These are phyloP conservation scores for Dryococelus australis DNA, from an alignment of 2,888 invertebrate genomes.

Conservation along the genomic window DNA sequence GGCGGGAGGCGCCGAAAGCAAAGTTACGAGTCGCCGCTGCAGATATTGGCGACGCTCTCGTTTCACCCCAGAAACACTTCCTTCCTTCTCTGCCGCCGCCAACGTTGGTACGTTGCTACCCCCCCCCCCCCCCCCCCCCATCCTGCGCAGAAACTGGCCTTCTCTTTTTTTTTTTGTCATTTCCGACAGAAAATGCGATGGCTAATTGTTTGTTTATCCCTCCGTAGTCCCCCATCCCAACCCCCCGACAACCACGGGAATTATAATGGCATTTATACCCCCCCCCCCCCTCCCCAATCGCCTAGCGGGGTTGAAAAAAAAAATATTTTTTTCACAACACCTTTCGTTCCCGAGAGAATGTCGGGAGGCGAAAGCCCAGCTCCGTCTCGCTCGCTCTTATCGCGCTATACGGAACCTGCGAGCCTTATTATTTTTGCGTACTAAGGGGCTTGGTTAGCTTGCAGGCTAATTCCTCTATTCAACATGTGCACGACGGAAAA, in stretches of 20 bases:
- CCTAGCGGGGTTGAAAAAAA: background rate
- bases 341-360: constrained; percentile 34
- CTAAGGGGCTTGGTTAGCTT: constrained; percentile 29
- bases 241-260: background rate
- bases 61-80: background rate
- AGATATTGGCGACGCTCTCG: background rate
- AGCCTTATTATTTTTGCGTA: constrained; percentile 31
- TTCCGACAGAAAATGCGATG: background rate
- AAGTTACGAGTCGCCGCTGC: background rate
- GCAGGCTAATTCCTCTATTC: constrained; percentile 28
- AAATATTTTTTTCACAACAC: constrained; percentile 1
- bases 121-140: no score
- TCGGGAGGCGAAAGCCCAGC: background rate
- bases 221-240: background rate
- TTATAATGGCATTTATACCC: constrained; percentile 7
- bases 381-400: no score
- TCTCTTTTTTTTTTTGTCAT: background rate
- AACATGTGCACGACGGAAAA: constrained; percentile 20
- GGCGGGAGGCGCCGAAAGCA: no score
- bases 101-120: no score
- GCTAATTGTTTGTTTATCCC: constrained; percentile 26
- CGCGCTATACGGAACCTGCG: background rate
- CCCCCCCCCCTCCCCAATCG: background rate
- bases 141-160: background rate
- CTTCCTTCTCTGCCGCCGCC: background rate